A percentile compares a stretch with the other conserved stretches of the same genome.
phyloP scores from a whole-genome alignment of 2,797 vertebrate genomes.

The Myotis findleyi region DNA sequence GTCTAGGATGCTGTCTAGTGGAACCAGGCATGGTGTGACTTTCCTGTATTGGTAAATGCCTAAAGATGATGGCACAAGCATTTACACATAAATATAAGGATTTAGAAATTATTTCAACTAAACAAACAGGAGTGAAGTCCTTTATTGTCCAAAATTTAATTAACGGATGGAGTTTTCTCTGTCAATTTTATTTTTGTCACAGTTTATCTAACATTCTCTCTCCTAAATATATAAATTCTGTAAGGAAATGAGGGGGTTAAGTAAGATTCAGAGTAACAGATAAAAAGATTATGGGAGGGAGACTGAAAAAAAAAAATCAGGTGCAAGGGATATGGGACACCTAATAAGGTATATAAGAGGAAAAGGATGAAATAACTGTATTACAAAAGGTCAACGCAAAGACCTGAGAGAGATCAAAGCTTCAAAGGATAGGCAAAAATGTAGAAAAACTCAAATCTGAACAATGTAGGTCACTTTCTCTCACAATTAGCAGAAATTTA shows the following conservation, averaged over 20 bases:
- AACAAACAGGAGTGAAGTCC: background rate
- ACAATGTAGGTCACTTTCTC: background rate
- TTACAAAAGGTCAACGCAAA: constrained; percentile 3
- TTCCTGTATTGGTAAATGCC: background rate
- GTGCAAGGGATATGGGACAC: background rate
- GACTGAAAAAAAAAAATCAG: background rate
- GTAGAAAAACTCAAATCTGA: background rate
- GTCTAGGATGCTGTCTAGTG: background rate
- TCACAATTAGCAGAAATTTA: background rate
- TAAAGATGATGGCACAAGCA: background rate
- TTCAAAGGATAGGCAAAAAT: constrained; percentile 4
- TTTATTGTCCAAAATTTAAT: background rate
- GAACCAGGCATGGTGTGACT: background rate
- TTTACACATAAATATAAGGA: background rate
- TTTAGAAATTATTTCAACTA: background rate
- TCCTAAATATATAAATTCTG: background rate
- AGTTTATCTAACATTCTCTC: background rate
- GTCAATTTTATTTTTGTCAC: background rate
- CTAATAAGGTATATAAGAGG: background rate
- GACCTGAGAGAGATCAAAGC: background rate
- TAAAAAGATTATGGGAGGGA: background rate
- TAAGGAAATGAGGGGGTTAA: background rate
- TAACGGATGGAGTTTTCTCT: background rate
- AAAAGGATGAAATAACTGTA: background rate
- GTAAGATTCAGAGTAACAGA: background rate